phyloP scores from a whole-genome alignment of 2,113 vertebrate species.

The Grammomys surdaster region DNA sequence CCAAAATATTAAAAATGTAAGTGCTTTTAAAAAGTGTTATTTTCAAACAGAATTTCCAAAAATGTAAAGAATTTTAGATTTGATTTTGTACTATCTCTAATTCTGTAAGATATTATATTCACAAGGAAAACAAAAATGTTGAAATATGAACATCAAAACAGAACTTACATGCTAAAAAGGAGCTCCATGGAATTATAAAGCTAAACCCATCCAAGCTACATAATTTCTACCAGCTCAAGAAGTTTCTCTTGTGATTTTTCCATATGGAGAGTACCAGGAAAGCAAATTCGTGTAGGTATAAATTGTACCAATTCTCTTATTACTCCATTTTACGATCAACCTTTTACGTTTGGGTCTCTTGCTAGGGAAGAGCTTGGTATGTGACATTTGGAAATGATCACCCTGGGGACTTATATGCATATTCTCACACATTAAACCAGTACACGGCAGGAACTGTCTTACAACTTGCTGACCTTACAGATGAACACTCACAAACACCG shows the following conservation, averaged over 20 bases:
- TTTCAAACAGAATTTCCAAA: constrained; percentile 44
- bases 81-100: constrained; percentile 20
- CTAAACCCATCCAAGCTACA: not conserved
- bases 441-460: fast-evolving
- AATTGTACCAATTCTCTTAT: not conserved
- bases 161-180: not conserved
- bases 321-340: not conserved
- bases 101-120: not conserved
- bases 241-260: not conserved
- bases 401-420: not conserved
- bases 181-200: not conserved
- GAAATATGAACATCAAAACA: constrained; percentile 8
- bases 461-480: not conserved
- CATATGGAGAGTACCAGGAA: not conserved
- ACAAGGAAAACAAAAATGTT: constrained; percentile 49
- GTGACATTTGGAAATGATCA: not conserved
- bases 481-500: not conserved
- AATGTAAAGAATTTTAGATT: constrained; percentile 8
- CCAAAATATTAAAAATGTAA: not conserved
- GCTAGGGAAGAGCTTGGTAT: not conserved
- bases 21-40: not conserved
- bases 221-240: not conserved
- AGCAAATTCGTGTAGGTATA: not conserved
- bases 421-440: not conserved
- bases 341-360: not conserved